These are phyloP conservation scores for Acridotheres tristis DNA, from an alignment of 2,797 vertebrate genomes.

Conservation along the genomic window DNA sequence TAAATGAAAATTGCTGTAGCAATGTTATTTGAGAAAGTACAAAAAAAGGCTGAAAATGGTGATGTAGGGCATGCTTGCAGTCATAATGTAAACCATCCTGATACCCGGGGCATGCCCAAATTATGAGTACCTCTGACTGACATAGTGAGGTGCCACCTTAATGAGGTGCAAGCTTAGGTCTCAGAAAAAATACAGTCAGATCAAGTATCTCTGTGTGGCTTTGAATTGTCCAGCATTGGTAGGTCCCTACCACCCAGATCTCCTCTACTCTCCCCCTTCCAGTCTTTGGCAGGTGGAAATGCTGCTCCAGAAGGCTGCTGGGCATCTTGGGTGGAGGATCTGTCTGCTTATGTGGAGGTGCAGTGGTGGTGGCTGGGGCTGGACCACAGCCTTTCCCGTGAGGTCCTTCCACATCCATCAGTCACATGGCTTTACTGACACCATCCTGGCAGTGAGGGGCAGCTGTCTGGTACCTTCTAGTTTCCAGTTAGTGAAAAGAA, in stretches of 20 bases:
- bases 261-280: background rate
- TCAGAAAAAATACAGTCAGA: background rate
- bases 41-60: background rate
- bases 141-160: background rate
- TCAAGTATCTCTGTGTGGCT: background rate
- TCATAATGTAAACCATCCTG: background rate
- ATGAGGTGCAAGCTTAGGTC: background rate
- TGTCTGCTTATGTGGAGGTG: background rate
- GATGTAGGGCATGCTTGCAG: background rate
- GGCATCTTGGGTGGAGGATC: rapidly evolving
- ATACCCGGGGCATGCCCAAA: background rate
- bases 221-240: rapidly evolving
- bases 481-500: background rate
- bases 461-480: background rate
- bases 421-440: rapidly evolving
- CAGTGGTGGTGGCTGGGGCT: background rate
- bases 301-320: background rate
- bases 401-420: background rate
- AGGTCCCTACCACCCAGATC: background rate
- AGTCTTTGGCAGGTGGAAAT: background rate
- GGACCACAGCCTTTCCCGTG: background rate
- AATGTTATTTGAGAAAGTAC: background rate
- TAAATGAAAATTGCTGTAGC: background rate
- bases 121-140: background rate
- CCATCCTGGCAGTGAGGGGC: background rate